A percentile compares a stretch with the other conserved stretches of the same genome.
These are phyloP conservation scores for Sander vitreus DNA, from an alignment of 2,113 vertebrate genomes.

Conservation along the genomic window DNA sequence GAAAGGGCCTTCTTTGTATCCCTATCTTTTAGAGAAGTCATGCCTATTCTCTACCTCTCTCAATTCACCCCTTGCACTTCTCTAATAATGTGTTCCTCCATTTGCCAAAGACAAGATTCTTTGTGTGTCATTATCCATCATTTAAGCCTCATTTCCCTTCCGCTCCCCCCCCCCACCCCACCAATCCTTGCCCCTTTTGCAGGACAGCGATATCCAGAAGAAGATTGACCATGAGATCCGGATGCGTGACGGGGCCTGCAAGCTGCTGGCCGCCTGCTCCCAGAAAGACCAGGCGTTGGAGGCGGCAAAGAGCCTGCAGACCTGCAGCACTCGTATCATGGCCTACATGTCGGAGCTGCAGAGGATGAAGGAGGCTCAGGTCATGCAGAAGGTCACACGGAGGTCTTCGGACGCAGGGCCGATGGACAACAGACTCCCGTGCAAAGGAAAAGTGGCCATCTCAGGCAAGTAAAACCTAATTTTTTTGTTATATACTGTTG, in stretches of 20 bases:
- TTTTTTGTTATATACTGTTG: not conserved
- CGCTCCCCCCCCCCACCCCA: not conserved
- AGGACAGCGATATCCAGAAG: slow-evolving; percentile 95
- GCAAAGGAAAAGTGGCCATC: slow-evolving; percentile 91
- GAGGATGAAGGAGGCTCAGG: slow-evolving; percentile 93
- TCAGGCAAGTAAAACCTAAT: slow-evolving; percentile 83
- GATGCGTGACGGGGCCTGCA: slow-evolving; percentile 93
- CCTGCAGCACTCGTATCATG: slow-evolving; percentile 92
- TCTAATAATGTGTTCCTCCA: not conserved
- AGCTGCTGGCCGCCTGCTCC: slow-evolving; percentile 92
- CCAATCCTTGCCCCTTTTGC: slow-evolving; percentile 15
- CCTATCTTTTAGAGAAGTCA: not conserved
- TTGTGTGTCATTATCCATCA: not conserved
- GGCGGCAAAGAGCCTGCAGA: slow-evolving; percentile 92
- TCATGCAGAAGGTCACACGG: slow-evolving; percentile 87
- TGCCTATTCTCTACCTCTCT: not conserved
- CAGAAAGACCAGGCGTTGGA: slow-evolving; percentile 92
- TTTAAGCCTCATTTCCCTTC: not conserved
- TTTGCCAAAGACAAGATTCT: not conserved
- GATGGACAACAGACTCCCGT: slow-evolving; percentile 86
- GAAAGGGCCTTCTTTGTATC: not conserved
- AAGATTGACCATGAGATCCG: slow-evolving; percentile 96
- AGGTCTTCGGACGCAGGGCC: slow-evolving; percentile 91
- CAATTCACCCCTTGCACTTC: not conserved
- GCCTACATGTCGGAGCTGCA: slow-evolving; percentile 95